Base-by-base conservation (phyloP, 64 coral and sea anemone species). In the Porites lutea region DNA sequence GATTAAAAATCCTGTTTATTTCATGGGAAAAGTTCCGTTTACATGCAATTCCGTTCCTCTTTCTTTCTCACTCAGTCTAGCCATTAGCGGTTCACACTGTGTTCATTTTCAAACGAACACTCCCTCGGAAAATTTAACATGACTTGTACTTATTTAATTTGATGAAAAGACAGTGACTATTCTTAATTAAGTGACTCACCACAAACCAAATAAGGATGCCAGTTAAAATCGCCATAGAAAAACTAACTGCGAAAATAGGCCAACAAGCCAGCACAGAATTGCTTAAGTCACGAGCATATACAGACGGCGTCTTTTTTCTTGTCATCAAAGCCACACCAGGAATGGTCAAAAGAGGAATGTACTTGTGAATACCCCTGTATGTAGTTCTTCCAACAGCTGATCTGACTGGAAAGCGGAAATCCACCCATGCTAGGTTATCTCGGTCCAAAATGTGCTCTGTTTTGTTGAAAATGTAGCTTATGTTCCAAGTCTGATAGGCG, bases 261-360 rank as follows among this genome's bases (percentile, higher is more conserved):
- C 74, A 95, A 18, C 82, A 91, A 0, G 59, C 19, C 21, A 87
- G 45, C 11, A 95, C 82, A 43, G 94, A 95, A 19, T 50, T 58
- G 0, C 75, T 69, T 8, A 95, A 53, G 8, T 92, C 79, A 13
- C 83, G 43, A 1, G 94, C 83, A 59, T 92, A 95, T 14, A 19
- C 89, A 15, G 83, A 67, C 3, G 76, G 74, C 47, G 89, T 72
- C 51, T 69, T 91, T 20, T 91, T 83, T 8, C 76, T 57, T 15
- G 94, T 88, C 45, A 95, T 48, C 20, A 91, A 57, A 13, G 94
- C 94, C 23, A 95, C 88, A 59, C 94, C 94, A 65, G 94, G 94
- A 9, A 95, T 75, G 12, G 90, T 86, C 7, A 95, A 48, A 10
- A 95, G 70, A 3, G 94, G 94, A 51, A 95, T 62, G 23, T 95